These are phyloP conservation scores for Gymnothorax javanicus DNA, from an alignment of 2,797 vertebrate species.

Conservation along the genomic window DNA sequence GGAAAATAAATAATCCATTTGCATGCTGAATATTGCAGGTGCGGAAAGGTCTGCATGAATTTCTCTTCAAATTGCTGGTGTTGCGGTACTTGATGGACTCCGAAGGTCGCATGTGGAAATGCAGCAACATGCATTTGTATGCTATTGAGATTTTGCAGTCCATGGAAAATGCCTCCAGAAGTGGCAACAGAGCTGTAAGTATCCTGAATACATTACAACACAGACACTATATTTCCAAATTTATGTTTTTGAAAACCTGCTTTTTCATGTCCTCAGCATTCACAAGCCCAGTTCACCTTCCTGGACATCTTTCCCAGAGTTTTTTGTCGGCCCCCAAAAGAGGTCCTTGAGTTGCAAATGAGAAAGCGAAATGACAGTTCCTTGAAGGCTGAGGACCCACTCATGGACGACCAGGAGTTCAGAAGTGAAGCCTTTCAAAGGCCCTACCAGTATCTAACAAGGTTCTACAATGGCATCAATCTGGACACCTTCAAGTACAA, in stretches of 20 bases:
- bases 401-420: constrained; percentile 86
- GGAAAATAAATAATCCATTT: not conserved
- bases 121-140: constrained; percentile 82
- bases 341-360: constrained; percentile 78
- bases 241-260: not conserved
- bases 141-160: constrained; percentile 83
- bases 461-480: constrained; percentile 68
- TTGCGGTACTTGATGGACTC: constrained; percentile 84
- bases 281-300: constrained; percentile 64
- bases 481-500: constrained; percentile 80
- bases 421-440: constrained; percentile 85
- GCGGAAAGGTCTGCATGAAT: constrained; percentile 81
- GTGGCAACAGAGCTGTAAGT: constrained; percentile 61
- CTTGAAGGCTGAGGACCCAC: constrained; percentile 58
- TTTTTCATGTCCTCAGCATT: constrained; percentile 59
- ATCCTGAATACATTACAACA: constrained; percentile 12
- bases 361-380: constrained; percentile 46
- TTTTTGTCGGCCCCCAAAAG: constrained; percentile 85
- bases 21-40: constrained; percentile 70
- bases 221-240: not conserved
- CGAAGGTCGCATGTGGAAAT: constrained; percentile 87
- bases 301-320: constrained; percentile 87
- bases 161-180: constrained; percentile 52
- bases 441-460: constrained; percentile 88
- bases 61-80: constrained; percentile 91